Conservation (phyloP, 2,113 vertebrate genomes). For the Ciconia maguari region DNA sequence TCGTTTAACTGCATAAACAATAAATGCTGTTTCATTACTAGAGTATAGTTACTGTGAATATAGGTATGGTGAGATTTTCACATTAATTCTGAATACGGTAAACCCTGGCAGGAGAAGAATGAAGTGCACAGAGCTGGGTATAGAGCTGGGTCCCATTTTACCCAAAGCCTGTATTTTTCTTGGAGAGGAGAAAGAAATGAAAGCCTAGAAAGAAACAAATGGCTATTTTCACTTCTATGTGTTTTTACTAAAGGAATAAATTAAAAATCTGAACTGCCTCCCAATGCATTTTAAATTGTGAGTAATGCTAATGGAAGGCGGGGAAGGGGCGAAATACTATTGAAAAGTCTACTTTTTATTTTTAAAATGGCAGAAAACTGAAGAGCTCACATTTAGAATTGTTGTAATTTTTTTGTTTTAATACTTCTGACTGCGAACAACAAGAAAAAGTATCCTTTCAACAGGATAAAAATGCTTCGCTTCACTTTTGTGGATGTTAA, state of each 20-base stretch:
- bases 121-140: background rate
- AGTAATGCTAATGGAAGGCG: background rate
- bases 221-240: background rate
- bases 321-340: background rate
- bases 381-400: background rate
- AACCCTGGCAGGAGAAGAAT: slow-evolving; percentile 13
- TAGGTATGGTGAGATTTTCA: background rate
- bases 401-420: background rate
- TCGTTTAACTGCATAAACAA: background rate
- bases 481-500: background rate
- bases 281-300: background rate
- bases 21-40: background rate
- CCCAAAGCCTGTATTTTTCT: slow-evolving; percentile 33
- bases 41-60: background rate
- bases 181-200: slow-evolving; percentile 27
- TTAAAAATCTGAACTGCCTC: background rate
- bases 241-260: slow-evolving; percentile 51
- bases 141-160: background rate
- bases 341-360: background rate
- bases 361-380: background rate
- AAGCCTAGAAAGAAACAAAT: slow-evolving; percentile 31
- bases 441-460: background rate
- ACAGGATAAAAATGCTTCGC: background rate
- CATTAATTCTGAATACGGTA: background rate
- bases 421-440: background rate